Evolutionary conservation across 2,113 vertebrate genomes (phyloP), one percentile per base, ranked within the genome.

Genomic region (Stigmatopora nigra): DNA sequence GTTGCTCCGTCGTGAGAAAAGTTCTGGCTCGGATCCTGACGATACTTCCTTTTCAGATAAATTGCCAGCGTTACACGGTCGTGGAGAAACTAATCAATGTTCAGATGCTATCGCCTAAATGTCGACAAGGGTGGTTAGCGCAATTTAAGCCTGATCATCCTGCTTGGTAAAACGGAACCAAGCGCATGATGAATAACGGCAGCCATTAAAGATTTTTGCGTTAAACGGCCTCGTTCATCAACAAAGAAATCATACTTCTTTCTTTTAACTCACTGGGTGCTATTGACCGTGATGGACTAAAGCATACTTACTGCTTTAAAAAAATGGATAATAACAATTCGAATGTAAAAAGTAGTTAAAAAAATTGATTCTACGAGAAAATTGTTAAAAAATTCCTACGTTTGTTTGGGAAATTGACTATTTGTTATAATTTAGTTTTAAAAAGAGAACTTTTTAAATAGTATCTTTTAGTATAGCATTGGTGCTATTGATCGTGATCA

Each of bases 21-120:
- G 77, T 87, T 87, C 76, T 69, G 69, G 63, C 70, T 74, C 16
- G 64, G 76, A 77, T 81, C 78, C 76, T 78, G 77, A 83, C 64
- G 67, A 70, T 69, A 66, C 72, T 71, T 83, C 47, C 56, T 82
- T 83, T 75, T 75, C 17, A 82, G 84, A 89, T 85, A 88, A 86
- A 86, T 83, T 83, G 84, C 77, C 69, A 71, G 65, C 61, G 81
- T 68, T 69, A 77, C 61, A 46, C 35, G 69, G 75, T 69, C 71
- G 75, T 78, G 75, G 81, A 77, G 75, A 83, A 86, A 84, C 82
- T 72, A 85, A 88, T 87, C 84, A 87, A 86, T 81, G 84, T 63
- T 81, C 72, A 68, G 83, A 88, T 85, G 73, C 64, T 88, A 88
- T 89, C 87, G 22, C 59, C 64, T 56, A 81, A 84, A 77, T 79